Conservation (phyloP, 2,797 vertebrate species). For the Tolypeutes matacus region DNA sequence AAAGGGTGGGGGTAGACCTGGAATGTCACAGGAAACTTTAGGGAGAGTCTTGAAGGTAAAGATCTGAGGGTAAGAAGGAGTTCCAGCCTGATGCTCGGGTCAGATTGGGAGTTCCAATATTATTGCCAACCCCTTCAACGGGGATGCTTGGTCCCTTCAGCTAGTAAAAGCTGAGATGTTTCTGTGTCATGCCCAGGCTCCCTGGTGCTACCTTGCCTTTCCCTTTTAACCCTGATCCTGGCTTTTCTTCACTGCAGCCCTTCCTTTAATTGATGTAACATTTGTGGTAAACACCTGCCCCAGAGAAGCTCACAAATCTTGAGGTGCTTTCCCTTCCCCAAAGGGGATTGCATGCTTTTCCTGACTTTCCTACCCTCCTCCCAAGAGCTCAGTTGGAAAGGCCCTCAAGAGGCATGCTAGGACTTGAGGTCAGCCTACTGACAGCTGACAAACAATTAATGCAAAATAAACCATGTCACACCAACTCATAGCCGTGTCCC, state of each 20-base stretch:
- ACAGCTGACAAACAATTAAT: slow-evolving; percentile 72
- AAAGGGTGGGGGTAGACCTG: slow-evolving; percentile 76
- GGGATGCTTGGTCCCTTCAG: slow-evolving; percentile 70
- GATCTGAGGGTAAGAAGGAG: slow-evolving; percentile 67
- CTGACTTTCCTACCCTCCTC: slow-evolving; percentile 78
- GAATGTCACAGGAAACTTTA: slow-evolving; percentile 69
- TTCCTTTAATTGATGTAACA: slow-evolving; percentile 77
- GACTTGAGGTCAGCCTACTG: slow-evolving; percentile 60
- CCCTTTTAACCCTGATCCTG: slow-evolving; percentile 80
- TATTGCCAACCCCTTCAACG: slow-evolving; percentile 65
- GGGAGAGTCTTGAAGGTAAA: slow-evolving; percentile 57
- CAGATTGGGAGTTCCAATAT: slow-evolving; percentile 77
- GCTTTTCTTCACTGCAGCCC: slow-evolving; percentile 66
- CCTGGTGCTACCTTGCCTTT: slow-evolving; percentile 77
- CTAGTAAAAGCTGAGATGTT: slow-evolving; percentile 72
- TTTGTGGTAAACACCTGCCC: slow-evolving; percentile 78
- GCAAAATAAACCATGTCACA: slow-evolving; percentile 73
- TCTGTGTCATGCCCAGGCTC: slow-evolving; percentile 73
- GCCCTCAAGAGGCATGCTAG: slow-evolving; percentile 81
- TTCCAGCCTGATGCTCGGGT: slow-evolving; percentile 79
- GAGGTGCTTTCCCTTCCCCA: slow-evolving; percentile 76
- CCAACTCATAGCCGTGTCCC: slow-evolving; percentile 71
- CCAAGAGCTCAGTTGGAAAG: slow-evolving; percentile 74
- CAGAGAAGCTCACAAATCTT: slow-evolving; percentile 81
- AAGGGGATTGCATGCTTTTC: slow-evolving; percentile 81